These are phyloP conservation scores for Coilia nasus DNA, from an alignment of 2,797 vertebrate genomes.

Conservation along the genomic window DNA sequence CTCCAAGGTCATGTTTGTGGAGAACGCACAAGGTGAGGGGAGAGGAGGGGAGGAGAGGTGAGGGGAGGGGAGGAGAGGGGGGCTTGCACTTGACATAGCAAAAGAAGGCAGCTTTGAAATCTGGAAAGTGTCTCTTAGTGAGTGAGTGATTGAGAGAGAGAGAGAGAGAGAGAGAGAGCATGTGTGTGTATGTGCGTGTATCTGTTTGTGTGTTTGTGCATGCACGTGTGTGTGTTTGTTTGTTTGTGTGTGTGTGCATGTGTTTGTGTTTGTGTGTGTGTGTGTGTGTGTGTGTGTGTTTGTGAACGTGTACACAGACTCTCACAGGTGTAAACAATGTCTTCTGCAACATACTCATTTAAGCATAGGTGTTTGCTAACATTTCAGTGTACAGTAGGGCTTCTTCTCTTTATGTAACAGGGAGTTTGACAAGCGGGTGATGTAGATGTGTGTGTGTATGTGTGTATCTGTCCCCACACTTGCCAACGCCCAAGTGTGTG, in stretches of 20 bases:
- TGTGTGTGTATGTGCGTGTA: not conserved
- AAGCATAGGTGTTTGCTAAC: slow-evolving; percentile 15
- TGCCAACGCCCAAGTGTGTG: not conserved
- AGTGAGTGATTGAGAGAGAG: no score
- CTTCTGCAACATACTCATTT: not conserved
- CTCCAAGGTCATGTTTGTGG: slow-evolving; percentile 98
- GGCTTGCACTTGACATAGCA: not conserved
- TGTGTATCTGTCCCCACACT: not conserved
- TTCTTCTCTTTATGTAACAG: not conserved
- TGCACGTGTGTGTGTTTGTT: not conserved
- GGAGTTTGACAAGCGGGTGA: not conserved
- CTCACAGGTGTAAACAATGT: not conserved
- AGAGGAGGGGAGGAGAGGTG: slow-evolving; percentile 22
- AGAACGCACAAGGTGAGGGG: slow-evolving; percentile 93
- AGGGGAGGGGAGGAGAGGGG: slow-evolving; percentile 39
- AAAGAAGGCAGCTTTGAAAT: not conserved
- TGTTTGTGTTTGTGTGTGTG: not conserved
- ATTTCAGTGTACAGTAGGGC: not conserved
- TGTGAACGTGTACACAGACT: not conserved
- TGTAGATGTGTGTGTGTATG: not conserved
- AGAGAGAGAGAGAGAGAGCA: not conserved
- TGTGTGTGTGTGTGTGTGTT: not conserved
- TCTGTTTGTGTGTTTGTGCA: not conserved
- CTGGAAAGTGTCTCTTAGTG: not conserved
- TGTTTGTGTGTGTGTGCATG: not conserved